Conservation (phyloP, 2,797 vertebrate genomes). For the Parambassis ranga region DNA sequence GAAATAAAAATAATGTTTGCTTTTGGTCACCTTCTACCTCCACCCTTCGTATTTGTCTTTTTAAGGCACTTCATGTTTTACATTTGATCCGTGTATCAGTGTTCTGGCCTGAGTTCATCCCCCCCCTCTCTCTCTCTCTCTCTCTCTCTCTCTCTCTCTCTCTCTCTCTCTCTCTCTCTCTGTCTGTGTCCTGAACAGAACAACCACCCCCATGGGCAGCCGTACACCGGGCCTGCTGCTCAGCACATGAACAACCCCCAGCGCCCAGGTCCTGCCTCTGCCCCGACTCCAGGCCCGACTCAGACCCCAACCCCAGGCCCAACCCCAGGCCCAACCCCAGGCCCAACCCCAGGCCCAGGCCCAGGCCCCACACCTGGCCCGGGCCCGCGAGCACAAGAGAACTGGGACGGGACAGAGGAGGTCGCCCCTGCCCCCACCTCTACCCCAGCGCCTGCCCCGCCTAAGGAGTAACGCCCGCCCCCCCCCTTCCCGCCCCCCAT, state of each 20-base stretch:
- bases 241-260: slow-evolving; percentile 99
- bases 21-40: too few species aligned
- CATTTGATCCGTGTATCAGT: neutral
- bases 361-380: slow-evolving; percentile 69
- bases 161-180: too few species aligned
- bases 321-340: neutral
- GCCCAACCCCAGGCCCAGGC: slow-evolving; percentile 41
- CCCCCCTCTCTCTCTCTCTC: neutral
- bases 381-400: slow-evolving; percentile 98
- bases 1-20: too few species aligned
- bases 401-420: slow-evolving; percentile 97
- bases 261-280: slow-evolving; percentile 86
- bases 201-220: slow-evolving; percentile 99
- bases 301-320: slow-evolving; percentile 62
- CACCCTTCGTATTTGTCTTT: neutral
- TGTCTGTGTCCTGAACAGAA: slow-evolving; percentile 87
- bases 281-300: slow-evolving; percentile 65
- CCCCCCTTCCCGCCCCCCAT: slow-evolving; percentile 70
- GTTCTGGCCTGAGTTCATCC: too few species aligned
- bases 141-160: too few species aligned
- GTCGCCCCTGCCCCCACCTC: slow-evolving; percentile 79
- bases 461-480: slow-evolving; percentile 90
- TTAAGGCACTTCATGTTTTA: neutral
- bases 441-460: slow-evolving; percentile 83
- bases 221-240: slow-evolving; percentile 97